Evolutionary conservation across 2,888 invertebrate genomes (phyloP).

Genomic region (Strigamia transsilvanica): DNA sequence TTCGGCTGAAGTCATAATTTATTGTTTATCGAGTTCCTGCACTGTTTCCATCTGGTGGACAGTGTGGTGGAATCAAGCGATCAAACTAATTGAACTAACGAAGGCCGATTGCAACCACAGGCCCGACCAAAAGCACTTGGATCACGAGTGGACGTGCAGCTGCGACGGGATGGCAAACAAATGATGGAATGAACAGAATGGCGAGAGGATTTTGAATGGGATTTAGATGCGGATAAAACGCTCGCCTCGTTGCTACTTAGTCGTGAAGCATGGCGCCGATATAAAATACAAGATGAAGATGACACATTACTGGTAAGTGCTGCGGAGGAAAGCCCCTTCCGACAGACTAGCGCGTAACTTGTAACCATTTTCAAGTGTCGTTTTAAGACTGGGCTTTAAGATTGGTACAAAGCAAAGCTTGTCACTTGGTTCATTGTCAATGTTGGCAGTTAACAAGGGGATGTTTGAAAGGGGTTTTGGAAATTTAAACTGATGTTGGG

Average conservation of each 20-base stretch:
- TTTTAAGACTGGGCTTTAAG: too few species aligned
- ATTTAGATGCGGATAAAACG: too few species aligned
- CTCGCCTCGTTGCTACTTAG: too few species aligned
- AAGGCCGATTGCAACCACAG: slow-evolving; percentile 15
- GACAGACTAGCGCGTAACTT: too few species aligned
- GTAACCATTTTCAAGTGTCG: too few species aligned
- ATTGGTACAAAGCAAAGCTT: too few species aligned
- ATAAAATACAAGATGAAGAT: too few species aligned
- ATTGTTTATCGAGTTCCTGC: not conserved
- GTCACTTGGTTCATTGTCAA: not conserved
- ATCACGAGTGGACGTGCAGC: not conserved
- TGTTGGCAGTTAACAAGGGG: not conserved
- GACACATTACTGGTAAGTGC: too few species aligned
- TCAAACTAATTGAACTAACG: slow-evolving; percentile 34
- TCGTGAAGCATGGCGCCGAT: too few species aligned
- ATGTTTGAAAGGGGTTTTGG: not conserved
- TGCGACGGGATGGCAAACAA: too few species aligned
- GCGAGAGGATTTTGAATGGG: too few species aligned
- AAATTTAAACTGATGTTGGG: not conserved
- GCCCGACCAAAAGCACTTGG: not conserved
- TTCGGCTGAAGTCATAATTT: not conserved
- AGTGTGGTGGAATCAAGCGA: not conserved
- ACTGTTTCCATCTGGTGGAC: slow-evolving; percentile 2
- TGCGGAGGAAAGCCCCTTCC: too few species aligned
- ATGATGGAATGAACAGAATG: not conserved